Base-by-base conservation (phyloP, 2,888 invertebrate genomes). In the Bembecia ichneumoniformis region DNA sequence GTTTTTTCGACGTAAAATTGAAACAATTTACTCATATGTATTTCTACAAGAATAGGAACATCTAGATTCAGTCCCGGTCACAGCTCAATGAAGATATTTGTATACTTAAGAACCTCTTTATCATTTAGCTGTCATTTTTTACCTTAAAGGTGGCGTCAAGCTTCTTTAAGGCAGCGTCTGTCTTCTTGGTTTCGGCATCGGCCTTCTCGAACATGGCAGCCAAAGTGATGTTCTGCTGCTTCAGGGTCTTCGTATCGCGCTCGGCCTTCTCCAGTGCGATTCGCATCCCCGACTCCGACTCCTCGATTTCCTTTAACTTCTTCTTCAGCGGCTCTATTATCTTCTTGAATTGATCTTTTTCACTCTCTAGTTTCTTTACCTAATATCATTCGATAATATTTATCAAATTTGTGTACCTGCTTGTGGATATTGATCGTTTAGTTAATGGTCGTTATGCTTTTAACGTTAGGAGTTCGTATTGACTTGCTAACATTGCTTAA, bases 291-390 rank as follows among this genome's bases (percentile, higher is more conserved):
- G 87, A 80, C 56, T 91, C 91, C 0, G 88, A 77, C 50, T 91
- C 90, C 64, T 90, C 89, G 28, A 91, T 63, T 60, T 90, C 89
- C 43, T 78, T 77, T 20, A 91, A 81, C 58, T 90, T 89, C 63
- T 62, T 87, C 77, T 68, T 90, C 61, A 77, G 76, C 62, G 65
- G 89, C 64, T 66, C 89, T 61, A 73, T 82, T 58, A 60, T 89
- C 77, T 64, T 86, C 77, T 70, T 91, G 87, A 57, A 91, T 67
- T 73, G 89, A 71, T 69, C 84, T 58, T 58, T 77, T 60, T 78
- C 90, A 5, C 58, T 58, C 66, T 80, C 80, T 49, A 82, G 60
- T 58, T 76, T 77, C 47, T 63, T 61, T n/a, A 84, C 62, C 86
- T 86, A 60, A 3, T 54, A n/a, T n/a, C n/a, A n/a, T n/a, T n/a